Percentiles rank a stretch among this genome's conserved stretches.
Evolutionary conservation across 2,797 vertebrate genomes (phyloP).

Genomic region (Gastrophryne carolinensis): DNA sequence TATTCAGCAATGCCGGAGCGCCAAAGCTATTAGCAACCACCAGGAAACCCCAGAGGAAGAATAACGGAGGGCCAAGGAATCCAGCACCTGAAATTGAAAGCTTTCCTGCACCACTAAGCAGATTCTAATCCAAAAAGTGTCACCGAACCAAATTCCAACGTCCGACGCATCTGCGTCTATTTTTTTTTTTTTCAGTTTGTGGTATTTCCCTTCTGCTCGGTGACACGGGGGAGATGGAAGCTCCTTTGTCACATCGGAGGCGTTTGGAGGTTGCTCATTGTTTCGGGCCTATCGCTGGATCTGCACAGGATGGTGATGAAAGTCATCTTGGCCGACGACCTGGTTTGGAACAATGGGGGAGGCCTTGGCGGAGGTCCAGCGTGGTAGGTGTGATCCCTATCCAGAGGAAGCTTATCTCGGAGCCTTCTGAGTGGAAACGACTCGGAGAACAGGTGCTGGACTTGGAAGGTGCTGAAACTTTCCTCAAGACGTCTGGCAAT

Average conservation of each 20-base stretch:
- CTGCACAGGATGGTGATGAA: neutral
- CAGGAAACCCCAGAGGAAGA: neutral
- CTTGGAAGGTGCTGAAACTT: slow-evolving; percentile 9
- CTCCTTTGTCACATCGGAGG: neutral
- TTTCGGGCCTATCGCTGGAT: neutral
- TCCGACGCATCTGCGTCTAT: neutral
- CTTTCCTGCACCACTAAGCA: neutral
- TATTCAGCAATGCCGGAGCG: neutral
- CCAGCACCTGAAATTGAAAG: neutral
- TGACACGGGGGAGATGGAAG: neutral
- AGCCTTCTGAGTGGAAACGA: neutral
- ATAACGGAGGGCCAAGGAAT: neutral
- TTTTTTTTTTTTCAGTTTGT: neutral
- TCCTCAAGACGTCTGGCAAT: slow-evolving; percentile 36
- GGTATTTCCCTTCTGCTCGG: slow-evolving; percentile 9
- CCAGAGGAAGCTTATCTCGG: neutral
- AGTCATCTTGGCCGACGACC: slow-evolving; percentile 7
- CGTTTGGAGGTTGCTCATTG: slow-evolving; percentile 17
- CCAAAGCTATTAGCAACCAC: neutral
- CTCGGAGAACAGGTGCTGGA: slow-evolving; percentile 13
- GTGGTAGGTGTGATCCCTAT: neutral
- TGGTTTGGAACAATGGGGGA: neutral
- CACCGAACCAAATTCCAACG: neutral
- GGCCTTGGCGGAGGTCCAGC: neutral
- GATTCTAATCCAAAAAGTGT: neutral